These are phyloP conservation scores for Epicampocera succincta DNA, from an alignment of 2,888 invertebrate species.

Conservation along the genomic window DNA sequence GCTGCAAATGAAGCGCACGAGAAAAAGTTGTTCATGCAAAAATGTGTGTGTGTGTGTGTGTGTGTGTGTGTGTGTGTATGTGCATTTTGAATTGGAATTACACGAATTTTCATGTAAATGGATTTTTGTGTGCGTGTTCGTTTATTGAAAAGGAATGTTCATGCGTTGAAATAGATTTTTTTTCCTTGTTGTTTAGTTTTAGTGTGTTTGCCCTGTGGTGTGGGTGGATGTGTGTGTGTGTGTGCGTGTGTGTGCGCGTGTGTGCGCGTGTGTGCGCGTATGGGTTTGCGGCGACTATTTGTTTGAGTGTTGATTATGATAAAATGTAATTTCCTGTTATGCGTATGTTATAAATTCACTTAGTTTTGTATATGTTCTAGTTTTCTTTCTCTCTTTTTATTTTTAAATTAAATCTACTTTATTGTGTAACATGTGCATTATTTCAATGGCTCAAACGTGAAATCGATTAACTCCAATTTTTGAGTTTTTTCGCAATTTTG, in stretches of 20 bases:
- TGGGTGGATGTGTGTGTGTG: background rate
- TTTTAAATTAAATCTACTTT: too few species aligned
- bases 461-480: too few species aligned
- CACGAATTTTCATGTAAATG: conserved; percentile 44
- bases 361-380: conserved; percentile 30
- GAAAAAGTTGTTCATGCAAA: background rate
- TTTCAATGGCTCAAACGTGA: too few species aligned
- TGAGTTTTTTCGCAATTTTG: too few species aligned
- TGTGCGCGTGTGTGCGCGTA: too few species aligned
- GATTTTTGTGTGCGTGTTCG: conserved; percentile 10
- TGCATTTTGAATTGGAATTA: conserved; percentile 21
- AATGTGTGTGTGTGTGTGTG: too few species aligned
- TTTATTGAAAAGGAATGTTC: conserved; percentile 6
- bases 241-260: too few species aligned
- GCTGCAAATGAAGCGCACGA: background rate
- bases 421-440: too few species aligned
- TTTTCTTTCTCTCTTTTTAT: background rate
- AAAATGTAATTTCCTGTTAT: conserved; percentile 64
- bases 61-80: too few species aligned
- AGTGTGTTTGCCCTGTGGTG: background rate
- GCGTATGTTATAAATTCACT: conserved; percentile 56
- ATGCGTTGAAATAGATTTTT: background rate
- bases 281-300: conserved; percentile 1
- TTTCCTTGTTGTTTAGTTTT: background rate
- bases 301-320: conserved; percentile 57